Base-by-base conservation (phyloP, 2,888 invertebrate genomes). In the Cryptus viduatorius region DNA sequence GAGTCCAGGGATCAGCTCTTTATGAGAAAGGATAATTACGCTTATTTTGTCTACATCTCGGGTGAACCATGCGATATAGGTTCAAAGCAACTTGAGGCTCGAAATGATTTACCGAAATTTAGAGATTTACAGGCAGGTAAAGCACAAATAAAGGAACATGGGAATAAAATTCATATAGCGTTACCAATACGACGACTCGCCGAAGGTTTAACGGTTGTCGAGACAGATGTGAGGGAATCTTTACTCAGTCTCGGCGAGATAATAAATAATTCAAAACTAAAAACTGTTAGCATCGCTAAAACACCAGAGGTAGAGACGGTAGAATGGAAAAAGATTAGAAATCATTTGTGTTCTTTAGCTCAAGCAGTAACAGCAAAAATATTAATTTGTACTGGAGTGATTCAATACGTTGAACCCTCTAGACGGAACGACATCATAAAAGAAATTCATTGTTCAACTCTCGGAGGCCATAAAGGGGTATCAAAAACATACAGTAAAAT, bases 401-500 rank as follows among this genome's bases (percentile, higher is more conserved):
- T 83, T 8, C 31, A 71, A 48, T 46, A 64, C 8, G 59, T 72
- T 19, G 29, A 64, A 12, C 44, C 46, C 16, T 19, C 4, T 0
- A 71, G 29, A 72, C 72, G 72, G 5, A 73, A 19, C 0, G 56
- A 65, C 0, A 19, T 67, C 14, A 42, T 59, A 10, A 16, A 64
- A 12, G 81, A 77, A 37, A 84, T 76, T 8, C 71, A 69, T 46
- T 44, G 68, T 3, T 48, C 65, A 4, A 48, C 67, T 12, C 37
- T 56, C 24, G 67, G 73, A 53, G 61, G 84, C 16, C 79, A 82
- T 10, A 82, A 82, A 42, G 79, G 82, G 0, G 37, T n/a, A n/a
- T n/a, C n/a, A n/a, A n/a, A n/a, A n/a, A n/a, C n/a, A n/a, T n/a
- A n/a, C n/a, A n/a, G n/a, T n/a, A n/a, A n/a, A n/a, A n/a, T n/a